Percentiles rank a stretch among this genome's conserved stretches.
phyloP scores from a whole-genome alignment of 2,888 invertebrate genomes.

The Terebella lapidaria region DNA sequence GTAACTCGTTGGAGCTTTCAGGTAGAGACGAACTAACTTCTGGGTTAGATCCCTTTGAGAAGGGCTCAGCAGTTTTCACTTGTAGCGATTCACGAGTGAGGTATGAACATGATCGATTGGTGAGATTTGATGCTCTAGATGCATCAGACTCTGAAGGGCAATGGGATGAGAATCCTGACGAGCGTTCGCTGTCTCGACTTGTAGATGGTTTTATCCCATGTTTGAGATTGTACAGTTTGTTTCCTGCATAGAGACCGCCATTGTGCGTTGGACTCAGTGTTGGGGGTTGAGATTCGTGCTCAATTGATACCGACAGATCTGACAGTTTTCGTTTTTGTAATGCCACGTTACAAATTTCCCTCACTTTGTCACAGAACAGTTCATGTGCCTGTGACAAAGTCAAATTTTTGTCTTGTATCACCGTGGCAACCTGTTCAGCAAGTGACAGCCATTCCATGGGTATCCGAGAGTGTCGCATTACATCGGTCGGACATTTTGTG shows the following conservation, averaged over 20 bases:
- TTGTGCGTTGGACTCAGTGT: background rate
- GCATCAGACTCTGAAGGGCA: background rate
- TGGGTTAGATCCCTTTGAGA: background rate
- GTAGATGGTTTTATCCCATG: no score
- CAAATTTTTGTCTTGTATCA: slow-evolving; percentile 16
- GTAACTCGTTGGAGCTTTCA: background rate
- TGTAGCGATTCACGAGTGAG: no score
- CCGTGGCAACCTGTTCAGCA: slow-evolving; percentile 30
- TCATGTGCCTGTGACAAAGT: slow-evolving; percentile 11
- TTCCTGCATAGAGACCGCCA: background rate
- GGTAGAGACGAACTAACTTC: background rate
- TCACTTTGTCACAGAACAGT: slow-evolving; percentile 21
- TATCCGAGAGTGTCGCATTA: slow-evolving; percentile 24
- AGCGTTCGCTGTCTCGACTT: background rate
- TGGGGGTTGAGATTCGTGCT: background rate
- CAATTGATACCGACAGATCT: background rate
- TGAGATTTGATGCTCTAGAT: background rate
- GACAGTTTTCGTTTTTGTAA: slow-evolving; percentile 10
- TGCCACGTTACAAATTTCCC: slow-evolving; percentile 15
- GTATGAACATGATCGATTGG: no score
- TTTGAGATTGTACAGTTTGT: slow-evolving; percentile 2
- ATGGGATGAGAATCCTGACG: background rate
- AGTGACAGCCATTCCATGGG: slow-evolving; percentile 37
- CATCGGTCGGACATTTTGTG: slow-evolving; percentile 24
- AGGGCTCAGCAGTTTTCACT: no score